Evolutionary conservation across 1,140 invertebrate genomes (phyloP).

Genomic region (Eumeta japonica): DNA sequence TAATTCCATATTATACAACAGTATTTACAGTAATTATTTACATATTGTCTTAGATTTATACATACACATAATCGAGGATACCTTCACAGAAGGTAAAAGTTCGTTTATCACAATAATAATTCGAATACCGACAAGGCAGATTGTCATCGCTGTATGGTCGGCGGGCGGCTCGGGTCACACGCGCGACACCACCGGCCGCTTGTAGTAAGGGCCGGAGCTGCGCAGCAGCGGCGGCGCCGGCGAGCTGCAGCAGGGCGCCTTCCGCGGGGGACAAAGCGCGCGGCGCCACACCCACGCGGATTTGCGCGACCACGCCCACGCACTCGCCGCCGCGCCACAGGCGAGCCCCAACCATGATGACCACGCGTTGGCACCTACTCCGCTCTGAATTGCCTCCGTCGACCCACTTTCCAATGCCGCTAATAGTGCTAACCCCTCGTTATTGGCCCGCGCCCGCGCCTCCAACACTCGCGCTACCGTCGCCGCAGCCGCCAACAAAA

Average conservation of each 20-base stretch:
- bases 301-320: slow-evolving; percentile 91
- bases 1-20: too few relatives aligned
- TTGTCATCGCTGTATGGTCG: too few relatives aligned
- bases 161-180: too few relatives aligned
- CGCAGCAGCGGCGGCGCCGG: slow-evolving; percentile 36
- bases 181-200: slow-evolving; percentile 45
- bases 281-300: slow-evolving; percentile 77
- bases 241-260: slow-evolving; percentile 34
- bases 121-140: too few relatives aligned
- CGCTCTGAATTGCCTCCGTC: slow-evolving; percentile 28
- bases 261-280: slow-evolving; percentile 45
- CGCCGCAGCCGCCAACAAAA: slow-evolving; percentile 65
- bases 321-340: slow-evolving; percentile 79
- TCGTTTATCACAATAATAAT: too few relatives aligned
- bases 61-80: slow-evolving; percentile 41
- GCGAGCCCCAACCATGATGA: slow-evolving; percentile 75
- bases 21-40: slow-evolving; percentile 47
- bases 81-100: slow-evolving; percentile 60
- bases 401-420: slow-evolving; percentile 54
- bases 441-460: slow-evolving; percentile 53
- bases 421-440: slow-evolving; percentile 55
- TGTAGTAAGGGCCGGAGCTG: slow-evolving; percentile 41
- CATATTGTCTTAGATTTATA: too few relatives aligned
- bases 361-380: slow-evolving; percentile 43
- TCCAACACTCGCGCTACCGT: slow-evolving; percentile 61